Base-by-base conservation (phyloP, 2,113 vertebrate species). In the Bostrychus sinensis region DNA sequence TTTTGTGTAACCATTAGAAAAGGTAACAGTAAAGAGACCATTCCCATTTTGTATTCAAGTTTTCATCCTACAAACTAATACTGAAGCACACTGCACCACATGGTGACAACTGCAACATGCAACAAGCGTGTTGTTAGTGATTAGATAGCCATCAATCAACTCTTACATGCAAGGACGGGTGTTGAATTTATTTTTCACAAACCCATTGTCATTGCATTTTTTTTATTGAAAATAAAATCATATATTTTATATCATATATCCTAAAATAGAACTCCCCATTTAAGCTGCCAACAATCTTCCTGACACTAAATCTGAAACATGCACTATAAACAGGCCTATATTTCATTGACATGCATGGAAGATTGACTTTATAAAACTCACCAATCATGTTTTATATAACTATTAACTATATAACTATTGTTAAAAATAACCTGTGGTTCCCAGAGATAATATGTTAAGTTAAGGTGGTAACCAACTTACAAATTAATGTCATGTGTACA, bases 11-110 rank as follows among this genome's bases (percentile, higher is more conserved):
- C 56, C 5, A 30, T 56, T 36, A 62, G 54, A 70, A 56, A 26
- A 70, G 25, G 50, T 45, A 39, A 56, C 70, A 54, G 50, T 61
- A 66, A 71, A n/a, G n/a, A n/a, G n/a, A n/a, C n/a, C 66, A 50
- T 43, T 57, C 51, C 76, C 36, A 53, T 48, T 43, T 60, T 63
- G 58, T 62, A n/a, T n/a, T n/a, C n/a, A n/a, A n/a, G 48, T 51
- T 51, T 28, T 51, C 26, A 51, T 51, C 8, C 25, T n/a, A 25
- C 43, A 45, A 48, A 25, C 22, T 1, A 48, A 48, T 80, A 67
- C 55, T 65, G 14, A 72, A 84, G 79, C 81, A 77, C 75, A 85
- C 54, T 60, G 46, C 66, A 42, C 58, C 58, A 28, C 63, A 57
- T 55, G 66, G 46, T 42, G 70, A 78, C 11, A 3, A 63, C 65